Percentiles rank a stretch among this genome's conserved stretches.
These are phyloP conservation scores for Acanthosoma haemorrhoidale DNA, from an alignment of 2,888 invertebrate genomes.

Conservation along the genomic window DNA sequence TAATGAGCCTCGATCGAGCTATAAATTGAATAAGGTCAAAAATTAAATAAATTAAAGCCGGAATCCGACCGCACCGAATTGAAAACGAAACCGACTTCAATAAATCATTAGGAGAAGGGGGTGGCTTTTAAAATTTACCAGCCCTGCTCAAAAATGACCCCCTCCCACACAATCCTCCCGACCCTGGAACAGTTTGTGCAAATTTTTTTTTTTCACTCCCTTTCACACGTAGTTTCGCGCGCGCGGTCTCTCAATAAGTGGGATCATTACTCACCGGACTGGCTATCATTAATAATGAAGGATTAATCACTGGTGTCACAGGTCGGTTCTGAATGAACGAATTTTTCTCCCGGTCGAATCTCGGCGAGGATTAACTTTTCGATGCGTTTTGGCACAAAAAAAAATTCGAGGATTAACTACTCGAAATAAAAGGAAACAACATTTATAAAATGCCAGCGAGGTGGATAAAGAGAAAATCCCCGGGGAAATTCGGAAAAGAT, in stretches of 20 bases:
- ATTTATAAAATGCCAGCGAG: not conserved
- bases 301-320: slow-evolving; percentile 17
- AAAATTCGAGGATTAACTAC: not conserved
- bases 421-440: not conserved
- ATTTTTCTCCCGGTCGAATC: not conserved
- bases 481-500: not conserved
- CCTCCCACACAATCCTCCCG: too few species aligned
- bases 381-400: not conserved
- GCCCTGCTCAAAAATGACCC: slow-evolving; percentile 18
- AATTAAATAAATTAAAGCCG: slow-evolving; percentile 2
- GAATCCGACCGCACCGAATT: not conserved
- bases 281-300: slow-evolving; percentile 20
- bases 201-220: not conserved
- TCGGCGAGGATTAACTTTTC: not conserved
- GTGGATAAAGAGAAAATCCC: slow-evolving; percentile 6
- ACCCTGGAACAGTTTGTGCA: too few species aligned
- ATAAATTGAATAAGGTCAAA: slow-evolving; percentile 1
- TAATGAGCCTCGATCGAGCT: not conserved
- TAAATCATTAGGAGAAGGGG: slow-evolving; percentile 12
- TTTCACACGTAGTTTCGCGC: too few species aligned
- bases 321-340: not conserved
- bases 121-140: slow-evolving; percentile 3
- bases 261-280: slow-evolving; percentile 13
- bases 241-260: slow-evolving; percentile 11
- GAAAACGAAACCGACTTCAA: slow-evolving; percentile 4